phyloP scores from a whole-genome alignment of 2,888 invertebrate species.

The Drosophila tripunctata region DNA sequence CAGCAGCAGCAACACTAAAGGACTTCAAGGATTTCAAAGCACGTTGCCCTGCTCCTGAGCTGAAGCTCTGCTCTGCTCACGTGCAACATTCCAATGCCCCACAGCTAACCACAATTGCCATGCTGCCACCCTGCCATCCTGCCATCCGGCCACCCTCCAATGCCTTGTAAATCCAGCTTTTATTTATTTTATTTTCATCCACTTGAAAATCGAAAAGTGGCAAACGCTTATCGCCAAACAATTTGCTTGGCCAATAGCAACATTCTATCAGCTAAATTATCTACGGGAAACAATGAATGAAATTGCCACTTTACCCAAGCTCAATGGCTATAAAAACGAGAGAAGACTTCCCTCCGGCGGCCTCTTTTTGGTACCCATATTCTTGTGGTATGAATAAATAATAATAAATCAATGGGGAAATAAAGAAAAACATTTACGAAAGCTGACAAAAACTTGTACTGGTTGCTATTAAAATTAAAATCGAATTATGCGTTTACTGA shows the following conservation, averaged over 20 bases:
- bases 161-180: neutral
- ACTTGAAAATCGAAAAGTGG: slow-evolving; percentile 46
- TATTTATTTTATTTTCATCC: slow-evolving; percentile 42
- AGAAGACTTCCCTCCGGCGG: neutral
- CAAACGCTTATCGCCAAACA: slow-evolving; percentile 54
- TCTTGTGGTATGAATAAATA: slow-evolving; percentile 16
- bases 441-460: neutral
- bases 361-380: neutral
- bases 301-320: slow-evolving; percentile 16
- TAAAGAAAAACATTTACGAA: slow-evolving; percentile 1
- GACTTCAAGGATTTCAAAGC: slow-evolving; percentile 46
- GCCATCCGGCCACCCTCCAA: slow-evolving; percentile 3
- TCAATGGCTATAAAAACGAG: slow-evolving; percentile 22
- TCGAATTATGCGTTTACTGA: slow-evolving; percentile 2
- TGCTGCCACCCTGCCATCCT: slow-evolving; percentile 10
- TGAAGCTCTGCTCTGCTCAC: slow-evolving; percentile 2
- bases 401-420: slow-evolving; percentile 32
- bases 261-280: slow-evolving; percentile 42
- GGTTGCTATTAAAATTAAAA: neutral
- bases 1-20: slow-evolving; percentile 6
- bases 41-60: slow-evolving; percentile 6
- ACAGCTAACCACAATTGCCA: slow-evolving; percentile 7
- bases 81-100: slow-evolving; percentile 27
- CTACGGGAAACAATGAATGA: slow-evolving; percentile 46
- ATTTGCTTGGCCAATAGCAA: slow-evolving; percentile 38